phyloP scores from a whole-genome alignment of 2,888 invertebrate species.

The Nephrotoma appendiculata region DNA sequence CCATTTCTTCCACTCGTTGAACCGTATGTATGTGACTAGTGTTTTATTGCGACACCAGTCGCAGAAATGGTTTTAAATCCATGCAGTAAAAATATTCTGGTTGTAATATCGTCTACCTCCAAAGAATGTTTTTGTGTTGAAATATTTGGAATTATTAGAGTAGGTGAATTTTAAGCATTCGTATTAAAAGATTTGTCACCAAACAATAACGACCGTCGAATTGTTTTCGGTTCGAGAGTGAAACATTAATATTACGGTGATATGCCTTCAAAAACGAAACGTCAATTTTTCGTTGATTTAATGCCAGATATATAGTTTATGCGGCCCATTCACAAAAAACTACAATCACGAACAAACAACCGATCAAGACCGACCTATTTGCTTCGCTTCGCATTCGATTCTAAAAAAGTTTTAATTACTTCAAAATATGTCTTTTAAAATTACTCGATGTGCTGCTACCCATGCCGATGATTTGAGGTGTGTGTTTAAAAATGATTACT shows the following conservation, averaged over 20 bases:
- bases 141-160: not conserved
- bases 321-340: conserved; percentile 27
- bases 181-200: not conserved
- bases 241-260: not conserved
- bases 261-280: not conserved
- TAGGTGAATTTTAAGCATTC: not conserved
- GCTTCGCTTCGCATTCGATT: conserved; percentile 31
- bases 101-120: conserved; percentile 29
- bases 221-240: not conserved
- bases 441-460: conserved; percentile 23
- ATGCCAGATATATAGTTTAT: conserved; percentile 25
- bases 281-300: conserved; percentile 14
- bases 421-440: conserved; percentile 13
- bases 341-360: conserved; percentile 19
- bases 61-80: conserved; percentile 26
- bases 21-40: conserved; percentile 23
- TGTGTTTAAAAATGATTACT: conserved; percentile 25
- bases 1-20: conserved; percentile 27
- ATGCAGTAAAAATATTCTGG: conserved; percentile 28
- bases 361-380: conserved; percentile 24
- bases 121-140: conserved; percentile 22
- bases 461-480: conserved; percentile 32
- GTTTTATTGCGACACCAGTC: conserved; percentile 24
- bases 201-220: not conserved
- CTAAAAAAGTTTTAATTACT: conserved; percentile 28